phyloP scores from a whole-genome alignment of 2,888 invertebrate genomes.

The Ectemnius cavifrons region DNA sequence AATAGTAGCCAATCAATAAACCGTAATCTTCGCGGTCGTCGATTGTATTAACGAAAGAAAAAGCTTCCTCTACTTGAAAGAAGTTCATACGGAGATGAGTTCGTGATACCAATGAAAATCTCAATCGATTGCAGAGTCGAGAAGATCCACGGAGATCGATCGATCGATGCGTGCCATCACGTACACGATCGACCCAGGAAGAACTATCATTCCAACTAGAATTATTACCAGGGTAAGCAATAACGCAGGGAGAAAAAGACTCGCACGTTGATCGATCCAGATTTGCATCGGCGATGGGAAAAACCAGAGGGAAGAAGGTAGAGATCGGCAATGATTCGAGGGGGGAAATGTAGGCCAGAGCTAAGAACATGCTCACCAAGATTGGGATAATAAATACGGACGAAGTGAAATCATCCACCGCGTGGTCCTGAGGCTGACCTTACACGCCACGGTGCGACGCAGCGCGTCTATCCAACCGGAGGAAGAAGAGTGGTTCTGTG shows the following conservation, averaged over 20 bases:
- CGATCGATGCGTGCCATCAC: constrained; percentile 28
- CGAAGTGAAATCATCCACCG: constrained; percentile 64
- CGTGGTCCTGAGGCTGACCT: constrained; percentile 53
- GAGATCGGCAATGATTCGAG: constrained; percentile 49
- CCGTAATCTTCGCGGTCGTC: constrained; percentile 11
- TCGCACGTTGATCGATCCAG: constrained; percentile 17
- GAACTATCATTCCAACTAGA: constrained; percentile 18
- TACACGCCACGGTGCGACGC: constrained; percentile 22
- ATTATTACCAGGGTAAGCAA: constrained; percentile 24
- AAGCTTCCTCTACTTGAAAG: constrained; percentile 19
- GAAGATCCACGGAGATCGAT: no score
- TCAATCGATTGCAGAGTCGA: no score
- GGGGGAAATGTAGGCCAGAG: constrained; percentile 55
- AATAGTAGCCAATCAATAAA: constrained; percentile 16
- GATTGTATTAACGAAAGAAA: not conserved
- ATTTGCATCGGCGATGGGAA: constrained; percentile 44
- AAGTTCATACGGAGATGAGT: not conserved
- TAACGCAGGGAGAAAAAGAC: not conserved
- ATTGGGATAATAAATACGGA: constrained; percentile 65
- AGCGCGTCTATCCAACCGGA: constrained; percentile 40
- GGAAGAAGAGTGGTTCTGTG: constrained; percentile 38
- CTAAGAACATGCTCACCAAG: constrained; percentile 31
- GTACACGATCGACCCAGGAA: constrained; percentile 7
- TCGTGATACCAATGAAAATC: no score
- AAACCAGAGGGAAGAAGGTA: constrained; percentile 39